Evolutionary conservation across 2,888 invertebrate genomes (phyloP).

Genomic region (Meliscaeva auricollis): DNA sequence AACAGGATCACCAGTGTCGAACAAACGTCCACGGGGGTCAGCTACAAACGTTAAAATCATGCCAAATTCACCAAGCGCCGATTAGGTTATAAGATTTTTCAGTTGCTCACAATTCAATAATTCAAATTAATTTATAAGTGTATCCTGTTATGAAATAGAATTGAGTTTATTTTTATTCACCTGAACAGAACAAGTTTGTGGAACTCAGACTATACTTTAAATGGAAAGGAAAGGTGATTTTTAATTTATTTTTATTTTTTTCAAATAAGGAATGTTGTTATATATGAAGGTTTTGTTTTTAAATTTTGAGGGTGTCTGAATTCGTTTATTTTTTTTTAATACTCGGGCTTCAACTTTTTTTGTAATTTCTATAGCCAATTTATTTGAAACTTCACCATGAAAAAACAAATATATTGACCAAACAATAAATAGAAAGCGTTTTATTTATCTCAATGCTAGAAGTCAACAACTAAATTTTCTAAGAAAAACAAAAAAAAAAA

Average conservation of each 20-base stretch:
- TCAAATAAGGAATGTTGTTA: neutral
- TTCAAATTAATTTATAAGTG: neutral
- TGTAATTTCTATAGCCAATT: too few relatives aligned
- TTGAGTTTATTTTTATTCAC: neutral
- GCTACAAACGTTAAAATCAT: slow-evolving; percentile 55
- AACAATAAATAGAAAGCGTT: neutral
- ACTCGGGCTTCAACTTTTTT: too few relatives aligned
- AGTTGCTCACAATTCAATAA: slow-evolving; percentile 33
- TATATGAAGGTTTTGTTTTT: neutral
- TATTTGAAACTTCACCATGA: too few relatives aligned
- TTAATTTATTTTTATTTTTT: neutral
- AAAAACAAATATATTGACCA: neutral
- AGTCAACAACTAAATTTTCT: neutral
- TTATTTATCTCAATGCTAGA: neutral
- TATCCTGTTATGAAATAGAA: neutral
- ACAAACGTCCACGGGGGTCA: slow-evolving; percentile 66
- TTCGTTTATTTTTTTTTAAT: too few relatives aligned
- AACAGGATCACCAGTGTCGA: slow-evolving; percentile 53
- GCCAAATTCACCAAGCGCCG: slow-evolving; percentile 71
- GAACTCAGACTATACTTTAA: neutral
- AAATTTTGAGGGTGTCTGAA: neutral
- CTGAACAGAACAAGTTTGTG: neutral
- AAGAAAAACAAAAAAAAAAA: too few relatives aligned
- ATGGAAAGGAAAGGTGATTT: neutral
- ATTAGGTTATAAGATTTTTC: slow-evolving; percentile 51